phyloP scores from a whole-genome alignment of 2,888 invertebrate genomes.

The Ectemnius continuus region DNA sequence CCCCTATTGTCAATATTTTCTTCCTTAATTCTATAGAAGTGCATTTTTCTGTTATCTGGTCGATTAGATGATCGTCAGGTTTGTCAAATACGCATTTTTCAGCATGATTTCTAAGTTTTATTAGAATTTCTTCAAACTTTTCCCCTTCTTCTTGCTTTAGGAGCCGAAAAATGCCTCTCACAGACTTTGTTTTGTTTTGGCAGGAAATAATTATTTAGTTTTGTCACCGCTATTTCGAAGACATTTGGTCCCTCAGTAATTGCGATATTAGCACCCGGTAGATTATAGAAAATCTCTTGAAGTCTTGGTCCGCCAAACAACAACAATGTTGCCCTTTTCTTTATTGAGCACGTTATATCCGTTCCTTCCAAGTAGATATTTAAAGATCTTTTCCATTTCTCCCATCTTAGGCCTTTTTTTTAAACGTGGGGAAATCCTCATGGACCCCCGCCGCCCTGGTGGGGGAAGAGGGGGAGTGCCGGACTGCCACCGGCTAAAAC shows the following conservation, averaged over 20 bases:
- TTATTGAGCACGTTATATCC: constrained; percentile 12
- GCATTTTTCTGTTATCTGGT: neutral
- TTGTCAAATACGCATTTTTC: constrained; percentile 18
- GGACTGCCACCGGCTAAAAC: too few species aligned
- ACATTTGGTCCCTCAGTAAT: constrained; percentile 7
- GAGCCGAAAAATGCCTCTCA: constrained; percentile 44
- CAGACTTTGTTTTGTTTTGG: constrained; percentile 41
- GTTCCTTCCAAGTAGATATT: constrained; percentile 23
- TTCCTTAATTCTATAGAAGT: neutral
- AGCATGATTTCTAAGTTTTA: constrained; percentile 35
- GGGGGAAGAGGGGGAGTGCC: too few species aligned
- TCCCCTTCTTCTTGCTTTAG: constrained; percentile 31
- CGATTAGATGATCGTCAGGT: too few species aligned
- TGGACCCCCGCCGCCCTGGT: too few species aligned
- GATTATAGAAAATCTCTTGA: constrained; percentile 36
- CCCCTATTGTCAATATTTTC: neutral
- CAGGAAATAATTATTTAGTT: constrained; percentile 33
- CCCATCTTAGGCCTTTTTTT: neutral
- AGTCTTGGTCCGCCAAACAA: constrained; percentile 28
- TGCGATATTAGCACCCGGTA: constrained; percentile 28
- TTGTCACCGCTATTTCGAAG: constrained; percentile 15
- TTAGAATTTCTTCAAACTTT: constrained; percentile 24
- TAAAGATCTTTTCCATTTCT: constrained; percentile 29
- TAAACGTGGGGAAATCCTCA: too few species aligned
- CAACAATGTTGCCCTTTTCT: constrained; percentile 35